A percentile compares a stretch with the other conserved stretches of the same genome.
Conservation (phyloP, 2,888 invertebrate genomes). For the Criorhina ranunculi region DNA sequence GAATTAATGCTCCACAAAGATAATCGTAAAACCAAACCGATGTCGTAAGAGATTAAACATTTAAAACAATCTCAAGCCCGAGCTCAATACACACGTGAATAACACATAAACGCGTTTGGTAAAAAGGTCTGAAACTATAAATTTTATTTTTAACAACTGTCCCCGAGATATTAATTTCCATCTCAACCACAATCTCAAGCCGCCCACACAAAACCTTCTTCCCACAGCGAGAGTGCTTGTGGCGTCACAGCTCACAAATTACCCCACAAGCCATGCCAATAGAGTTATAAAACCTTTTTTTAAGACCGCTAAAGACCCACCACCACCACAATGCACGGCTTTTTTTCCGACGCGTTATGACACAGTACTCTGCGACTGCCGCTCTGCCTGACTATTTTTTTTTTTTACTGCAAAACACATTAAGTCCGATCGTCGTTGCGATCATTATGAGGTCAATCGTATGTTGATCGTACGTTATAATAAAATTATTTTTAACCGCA, state of each 20-base stretch:
- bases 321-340: background rate
- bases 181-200: background rate
- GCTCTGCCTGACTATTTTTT: background rate
- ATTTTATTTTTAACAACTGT: conserved; percentile 42
- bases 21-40: background rate
- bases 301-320: conserved; percentile 28
- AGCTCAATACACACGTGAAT: conserved; percentile 2
- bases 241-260: conserved; percentile 39
- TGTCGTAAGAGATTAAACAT: conserved; percentile 6
- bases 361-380: background rate
- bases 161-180: conserved; percentile 47
- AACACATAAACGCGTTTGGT: conserved; percentile 1
- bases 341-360: conserved; percentile 35
- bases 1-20: background rate
- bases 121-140: conserved; percentile 35
- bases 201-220: conserved; percentile 37
- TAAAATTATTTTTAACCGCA: conserved; percentile 39
- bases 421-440: background rate
- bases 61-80: background rate
- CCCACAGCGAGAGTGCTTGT: background rate
- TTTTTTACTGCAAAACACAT: conserved; percentile 21
- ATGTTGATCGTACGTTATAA: conserved; percentile 8
- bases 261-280: conserved; percentile 29
- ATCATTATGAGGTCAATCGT: conserved; percentile 12
- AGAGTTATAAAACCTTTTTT: conserved; percentile 62